A percentile compares a stretch with the other conserved stretches of the same genome.
These are phyloP conservation scores for Drosophila watanabei DNA, from an alignment of 1,140 invertebrate species.

Conservation along the genomic window DNA sequence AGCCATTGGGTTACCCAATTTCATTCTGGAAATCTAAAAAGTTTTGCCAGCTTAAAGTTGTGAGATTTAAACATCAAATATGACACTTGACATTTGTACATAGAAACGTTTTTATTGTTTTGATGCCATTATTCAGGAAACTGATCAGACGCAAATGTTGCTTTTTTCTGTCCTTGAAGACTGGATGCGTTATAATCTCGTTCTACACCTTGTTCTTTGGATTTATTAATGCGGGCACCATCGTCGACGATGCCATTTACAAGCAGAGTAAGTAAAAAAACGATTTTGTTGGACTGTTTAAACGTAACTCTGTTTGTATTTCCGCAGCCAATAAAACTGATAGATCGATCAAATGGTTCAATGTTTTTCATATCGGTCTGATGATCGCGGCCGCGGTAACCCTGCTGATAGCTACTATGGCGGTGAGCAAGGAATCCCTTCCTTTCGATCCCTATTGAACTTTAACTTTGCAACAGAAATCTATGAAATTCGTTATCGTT, in stretches of 20 bases:
- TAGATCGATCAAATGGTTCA: conserved; percentile 33
- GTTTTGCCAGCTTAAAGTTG: conserved; percentile 2
- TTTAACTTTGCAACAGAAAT: conserved; percentile 7
- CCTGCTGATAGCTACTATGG: conserved; percentile 25
- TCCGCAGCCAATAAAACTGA: conserved; percentile 13
- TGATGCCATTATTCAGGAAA: conserved; percentile 31
- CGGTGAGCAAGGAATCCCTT: conserved; percentile 5
- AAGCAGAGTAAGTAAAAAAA: conserved; percentile 19
- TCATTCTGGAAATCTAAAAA: not conserved
- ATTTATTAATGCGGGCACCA: conserved; percentile 35
- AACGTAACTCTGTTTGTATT: no score
- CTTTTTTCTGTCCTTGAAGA: conserved; percentile 17
- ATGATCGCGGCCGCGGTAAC: conserved; percentile 33
- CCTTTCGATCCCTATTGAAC: not conserved
- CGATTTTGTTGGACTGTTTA: no score
- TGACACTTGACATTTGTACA: conserved; percentile 13
- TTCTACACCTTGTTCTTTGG: conserved; percentile 46
- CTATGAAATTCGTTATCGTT: not conserved
- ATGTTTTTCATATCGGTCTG: conserved; percentile 33
- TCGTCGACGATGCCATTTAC: conserved; percentile 25
- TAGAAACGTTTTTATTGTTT: conserved; percentile 16
- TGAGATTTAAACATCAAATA: conserved; percentile 24
- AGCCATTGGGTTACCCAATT: conserved; percentile 8
- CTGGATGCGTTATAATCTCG: conserved; percentile 40
- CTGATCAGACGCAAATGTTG: conserved; percentile 13